Percentiles rank a stretch among this genome's conserved stretches.
These are phyloP conservation scores for Amblyornis subalaris DNA, from an alignment of 2,113 vertebrate species.

Conservation along the genomic window DNA sequence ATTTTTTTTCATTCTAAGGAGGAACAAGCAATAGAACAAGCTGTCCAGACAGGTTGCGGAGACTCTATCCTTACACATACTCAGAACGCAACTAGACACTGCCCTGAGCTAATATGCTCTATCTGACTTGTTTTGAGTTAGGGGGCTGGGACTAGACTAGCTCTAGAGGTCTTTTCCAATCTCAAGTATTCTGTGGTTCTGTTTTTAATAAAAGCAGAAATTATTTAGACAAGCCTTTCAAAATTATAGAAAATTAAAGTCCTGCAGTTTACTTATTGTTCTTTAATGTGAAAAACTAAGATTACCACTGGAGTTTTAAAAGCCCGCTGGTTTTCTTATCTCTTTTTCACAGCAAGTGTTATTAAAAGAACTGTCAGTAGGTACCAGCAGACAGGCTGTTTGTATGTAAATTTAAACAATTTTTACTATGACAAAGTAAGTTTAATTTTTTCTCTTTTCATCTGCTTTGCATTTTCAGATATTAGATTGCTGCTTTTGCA, in stretches of 20 bases:
- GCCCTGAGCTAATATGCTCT: background rate
- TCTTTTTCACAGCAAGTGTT: conserved; percentile 54
- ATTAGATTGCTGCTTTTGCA: background rate
- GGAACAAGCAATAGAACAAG: background rate
- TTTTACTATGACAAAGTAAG: conserved; percentile 14
- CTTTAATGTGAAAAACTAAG: conserved; percentile 48
- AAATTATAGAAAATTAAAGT: conserved; percentile 19
- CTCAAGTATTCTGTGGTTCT: background rate
- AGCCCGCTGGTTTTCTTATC: conserved; percentile 51
- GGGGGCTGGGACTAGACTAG: background rate
- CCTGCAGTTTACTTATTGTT: conserved; percentile 46
- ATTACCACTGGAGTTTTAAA: conserved; percentile 56
- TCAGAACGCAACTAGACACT: background rate
- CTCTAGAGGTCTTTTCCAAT: background rate
- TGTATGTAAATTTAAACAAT: conserved; percentile 46
- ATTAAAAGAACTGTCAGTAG: conserved; percentile 47
- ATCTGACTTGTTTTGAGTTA: background rate
- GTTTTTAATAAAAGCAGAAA: background rate
- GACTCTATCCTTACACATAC: background rate
- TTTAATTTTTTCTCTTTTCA: background rate
- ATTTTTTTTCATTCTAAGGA: background rate
- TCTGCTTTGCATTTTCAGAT: background rate
- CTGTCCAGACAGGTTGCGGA: background rate
- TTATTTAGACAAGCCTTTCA: background rate
- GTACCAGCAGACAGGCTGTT: conserved; percentile 16